Evolutionary conservation across 2,888 invertebrate genomes (phyloP).

Genomic region (Apodemia hepburni): DNA sequence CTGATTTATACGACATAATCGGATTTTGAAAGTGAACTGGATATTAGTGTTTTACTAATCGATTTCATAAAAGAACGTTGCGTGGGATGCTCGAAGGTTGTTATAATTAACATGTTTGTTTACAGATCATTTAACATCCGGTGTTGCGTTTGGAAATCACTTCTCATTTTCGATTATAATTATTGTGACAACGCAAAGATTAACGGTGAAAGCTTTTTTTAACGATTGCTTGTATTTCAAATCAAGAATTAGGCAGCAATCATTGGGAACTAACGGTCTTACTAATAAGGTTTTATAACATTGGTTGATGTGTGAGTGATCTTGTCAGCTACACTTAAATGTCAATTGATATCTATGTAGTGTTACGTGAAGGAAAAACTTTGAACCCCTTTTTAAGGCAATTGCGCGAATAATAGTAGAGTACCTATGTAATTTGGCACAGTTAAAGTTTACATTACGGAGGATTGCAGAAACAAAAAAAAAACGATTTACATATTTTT

Average conservation of each 20-base stretch:
- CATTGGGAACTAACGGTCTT: background rate
- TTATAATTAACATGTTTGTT: constrained; percentile 24
- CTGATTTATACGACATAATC: constrained; percentile 14
- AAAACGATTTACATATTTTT: too few relatives aligned
- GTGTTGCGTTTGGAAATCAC: constrained; percentile 19
- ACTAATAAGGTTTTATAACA: background rate
- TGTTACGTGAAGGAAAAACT: too few relatives aligned
- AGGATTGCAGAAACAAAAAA: too few relatives aligned
- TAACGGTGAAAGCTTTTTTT: constrained; percentile 4
- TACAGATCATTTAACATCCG: constrained; percentile 27
- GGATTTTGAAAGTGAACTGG: constrained; percentile 16
- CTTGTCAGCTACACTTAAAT: too few relatives aligned
- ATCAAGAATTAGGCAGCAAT: background rate
- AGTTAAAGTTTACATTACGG: too few relatives aligned
- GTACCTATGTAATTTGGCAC: too few relatives aligned
- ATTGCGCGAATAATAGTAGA: too few relatives aligned
- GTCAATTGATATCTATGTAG: too few relatives aligned
- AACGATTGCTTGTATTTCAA: background rate
- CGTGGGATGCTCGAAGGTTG: constrained; percentile 24
- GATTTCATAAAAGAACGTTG: constrained; percentile 17
- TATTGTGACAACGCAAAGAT: constrained; percentile 3
- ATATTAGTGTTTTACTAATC: constrained; percentile 17
- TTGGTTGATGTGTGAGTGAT: too few relatives aligned
- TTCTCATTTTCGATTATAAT: constrained; percentile 4
- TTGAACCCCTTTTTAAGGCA: too few relatives aligned